Conservation (phyloP, 2,888 invertebrate species). For the Stenoptilia bipunctidactyla region DNA sequence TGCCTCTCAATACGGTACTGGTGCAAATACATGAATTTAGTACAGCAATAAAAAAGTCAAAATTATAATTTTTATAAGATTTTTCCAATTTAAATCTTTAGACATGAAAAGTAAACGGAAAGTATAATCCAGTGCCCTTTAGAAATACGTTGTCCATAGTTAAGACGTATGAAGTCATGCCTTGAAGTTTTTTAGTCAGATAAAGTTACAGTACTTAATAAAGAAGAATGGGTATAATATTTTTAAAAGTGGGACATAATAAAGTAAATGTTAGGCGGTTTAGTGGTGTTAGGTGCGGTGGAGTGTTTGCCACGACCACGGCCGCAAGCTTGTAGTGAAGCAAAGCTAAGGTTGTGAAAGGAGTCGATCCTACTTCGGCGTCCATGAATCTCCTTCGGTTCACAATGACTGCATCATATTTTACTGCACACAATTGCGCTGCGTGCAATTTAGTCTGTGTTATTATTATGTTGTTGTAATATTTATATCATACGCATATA, state of each 20-base stretch:
- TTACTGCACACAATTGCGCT: conserved; percentile 65
- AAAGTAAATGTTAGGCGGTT: conserved; percentile 36
- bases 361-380: conserved; percentile 31
- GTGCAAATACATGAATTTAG: conserved; percentile 51
- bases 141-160: conserved; percentile 64
- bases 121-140: conserved; percentile 68
- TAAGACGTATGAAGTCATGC: conserved; percentile 61
- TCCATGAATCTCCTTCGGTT: conserved; percentile 64
- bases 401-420: conserved; percentile 59
- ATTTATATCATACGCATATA: conserved; percentile 63
- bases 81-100: conserved; percentile 51
- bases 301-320: conserved; percentile 14
- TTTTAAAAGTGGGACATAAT: conserved; percentile 34
- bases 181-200: conserved; percentile 66
- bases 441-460: conserved; percentile 70
- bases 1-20: conserved; percentile 50
- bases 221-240: conserved; percentile 53
- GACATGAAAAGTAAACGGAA: conserved; percentile 51
- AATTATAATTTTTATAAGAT: conserved; percentile 55
- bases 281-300: conserved; percentile 30
- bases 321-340: conserved; percentile 3
- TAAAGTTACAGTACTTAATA: conserved; percentile 66
- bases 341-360: conserved; percentile 46
- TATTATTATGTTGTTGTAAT: conserved; percentile 69
- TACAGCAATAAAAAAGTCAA: conserved; percentile 55